Evolutionary conservation across 2,888 invertebrate genomes (phyloP).

Genomic region (Dolichopus griseipennis): DNA sequence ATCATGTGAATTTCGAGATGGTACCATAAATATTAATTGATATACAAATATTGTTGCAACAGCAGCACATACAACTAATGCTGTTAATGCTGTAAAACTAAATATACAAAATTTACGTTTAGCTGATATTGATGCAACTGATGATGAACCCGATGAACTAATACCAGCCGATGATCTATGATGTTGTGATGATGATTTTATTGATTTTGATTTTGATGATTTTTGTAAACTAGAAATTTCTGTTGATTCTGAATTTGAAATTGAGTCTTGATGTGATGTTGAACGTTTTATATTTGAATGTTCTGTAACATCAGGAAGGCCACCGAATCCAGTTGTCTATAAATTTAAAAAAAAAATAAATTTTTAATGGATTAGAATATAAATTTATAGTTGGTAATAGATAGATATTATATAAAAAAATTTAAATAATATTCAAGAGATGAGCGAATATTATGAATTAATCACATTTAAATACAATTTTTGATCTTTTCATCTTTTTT

Average conservation of each 20-base stretch:
- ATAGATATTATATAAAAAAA: no score
- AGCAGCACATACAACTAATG: conserved; percentile 34
- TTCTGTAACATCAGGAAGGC: conserved; percentile 43
- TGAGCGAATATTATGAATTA: no score
- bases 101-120: conserved; percentile 33
- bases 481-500: no score
- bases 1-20: conserved; percentile 42
- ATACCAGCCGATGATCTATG: neutral
- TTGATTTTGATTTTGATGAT: conserved; percentile 33
- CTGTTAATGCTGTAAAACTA: conserved; percentile 36
- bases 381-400: no score
- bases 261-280: conserved; percentile 41
- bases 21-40: conserved; percentile 39
- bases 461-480: no score
- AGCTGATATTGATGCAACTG: conserved; percentile 18
- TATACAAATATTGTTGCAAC: conserved; percentile 38
- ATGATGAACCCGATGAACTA: conserved; percentile 20
- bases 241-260: conserved; percentile 21
- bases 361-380: neutral
- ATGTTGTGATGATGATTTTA: conserved; percentile 26
- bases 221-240: conserved; percentile 42
- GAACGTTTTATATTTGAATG: conserved; percentile 42
- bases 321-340: conserved; percentile 43
- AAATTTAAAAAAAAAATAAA: conserved; percentile 19
- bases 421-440: no score